Evolutionary conservation across 1,140 invertebrate genomes (phyloP).

Genomic region (Gryllus bimaculatus): DNA sequence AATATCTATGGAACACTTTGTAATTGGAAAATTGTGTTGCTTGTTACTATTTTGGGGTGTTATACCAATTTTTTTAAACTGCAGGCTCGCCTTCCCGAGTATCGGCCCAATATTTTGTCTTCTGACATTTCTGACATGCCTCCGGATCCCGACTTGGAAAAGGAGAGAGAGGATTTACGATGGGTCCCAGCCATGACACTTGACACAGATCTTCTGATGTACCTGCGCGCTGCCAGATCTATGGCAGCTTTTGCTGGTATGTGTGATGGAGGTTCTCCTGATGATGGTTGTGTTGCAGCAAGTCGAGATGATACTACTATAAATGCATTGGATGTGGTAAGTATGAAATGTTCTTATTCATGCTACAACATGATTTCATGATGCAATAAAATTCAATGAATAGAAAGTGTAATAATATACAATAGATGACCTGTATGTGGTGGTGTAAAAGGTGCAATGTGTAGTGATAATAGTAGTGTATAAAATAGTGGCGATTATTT

Average conservation of each 20-base stretch:
- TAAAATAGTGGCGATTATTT: too few relatives aligned
- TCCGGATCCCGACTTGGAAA: slow-evolving; percentile 63
- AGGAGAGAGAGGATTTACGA: slow-evolving; percentile 74
- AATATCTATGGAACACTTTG: too few relatives aligned
- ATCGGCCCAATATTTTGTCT: slow-evolving; percentile 40
- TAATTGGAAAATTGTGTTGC: too few relatives aligned
- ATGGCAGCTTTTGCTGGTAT: slow-evolving; percentile 94
- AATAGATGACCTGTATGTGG: too few relatives aligned
- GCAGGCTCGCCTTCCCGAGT: slow-evolving; percentile 70
- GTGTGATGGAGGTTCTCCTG: slow-evolving; percentile 94
- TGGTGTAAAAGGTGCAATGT: too few relatives aligned
- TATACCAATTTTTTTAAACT: neutral
- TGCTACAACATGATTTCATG: neutral
- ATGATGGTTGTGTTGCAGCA: slow-evolving; percentile 93
- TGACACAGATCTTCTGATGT: slow-evolving; percentile 94
- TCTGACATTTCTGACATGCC: slow-evolving; percentile 46
- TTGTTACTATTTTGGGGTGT: too few relatives aligned
- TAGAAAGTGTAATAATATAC: too few relatives aligned
- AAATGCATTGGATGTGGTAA: slow-evolving; percentile 87
- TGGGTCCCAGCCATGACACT: slow-evolving; percentile 86
- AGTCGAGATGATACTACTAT: slow-evolving; percentile 95
- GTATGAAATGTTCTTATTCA: slow-evolving; percentile 25
- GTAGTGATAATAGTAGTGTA: too few relatives aligned
- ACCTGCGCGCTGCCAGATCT: slow-evolving; percentile 87
- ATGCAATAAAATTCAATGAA: too few relatives aligned